Percentiles rank a stretch among this genome's conserved stretches.
These are phyloP conservation scores for Cerceris ruficornis DNA, from an alignment of 2,888 invertebrate genomes.

Conservation along the genomic window DNA sequence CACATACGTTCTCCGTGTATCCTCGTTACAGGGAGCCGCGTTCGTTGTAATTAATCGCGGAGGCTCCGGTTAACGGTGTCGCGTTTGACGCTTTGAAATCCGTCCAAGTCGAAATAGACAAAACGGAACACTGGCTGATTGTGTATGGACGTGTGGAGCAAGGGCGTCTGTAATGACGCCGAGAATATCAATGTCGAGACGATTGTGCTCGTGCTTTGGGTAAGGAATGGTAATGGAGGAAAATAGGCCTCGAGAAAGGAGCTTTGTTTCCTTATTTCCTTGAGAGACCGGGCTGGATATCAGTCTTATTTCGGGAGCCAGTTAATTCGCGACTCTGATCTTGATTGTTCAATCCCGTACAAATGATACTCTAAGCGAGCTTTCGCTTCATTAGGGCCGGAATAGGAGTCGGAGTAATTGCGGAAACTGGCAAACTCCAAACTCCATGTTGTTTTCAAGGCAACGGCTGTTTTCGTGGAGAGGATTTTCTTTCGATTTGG, in stretches of 20 bases:
- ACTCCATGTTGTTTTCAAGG: no score
- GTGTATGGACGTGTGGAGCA: slow-evolving; percentile 8
- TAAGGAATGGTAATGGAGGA: not conserved
- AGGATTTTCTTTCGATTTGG: no score
- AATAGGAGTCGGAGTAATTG: no score
- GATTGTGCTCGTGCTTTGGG: slow-evolving; percentile 17
- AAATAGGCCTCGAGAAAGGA: not conserved
- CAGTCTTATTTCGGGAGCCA: not conserved
- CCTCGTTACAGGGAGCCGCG: slow-evolving; percentile 21
- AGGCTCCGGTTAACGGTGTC: not conserved
- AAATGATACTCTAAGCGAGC: not conserved
- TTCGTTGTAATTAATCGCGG: slow-evolving; percentile 37
- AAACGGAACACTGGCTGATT: slow-evolving; percentile 26
- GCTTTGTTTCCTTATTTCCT: not conserved
- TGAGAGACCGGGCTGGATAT: not conserved
- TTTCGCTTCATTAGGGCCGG: no score
- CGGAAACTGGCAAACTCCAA: no score
- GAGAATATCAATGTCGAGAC: not conserved
- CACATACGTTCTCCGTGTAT: not conserved
- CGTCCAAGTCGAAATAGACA: slow-evolving; percentile 16
- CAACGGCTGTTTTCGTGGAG: no score
- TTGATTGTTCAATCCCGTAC: not conserved
- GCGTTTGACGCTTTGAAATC: slow-evolving; percentile 44
- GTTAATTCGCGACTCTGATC: not conserved
- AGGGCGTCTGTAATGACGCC: slow-evolving; percentile 26